Percentiles rank a stretch among this genome's conserved stretches.
Conservation (phyloP, 2,888 invertebrate species). For the Andrena bucephala region DNA sequence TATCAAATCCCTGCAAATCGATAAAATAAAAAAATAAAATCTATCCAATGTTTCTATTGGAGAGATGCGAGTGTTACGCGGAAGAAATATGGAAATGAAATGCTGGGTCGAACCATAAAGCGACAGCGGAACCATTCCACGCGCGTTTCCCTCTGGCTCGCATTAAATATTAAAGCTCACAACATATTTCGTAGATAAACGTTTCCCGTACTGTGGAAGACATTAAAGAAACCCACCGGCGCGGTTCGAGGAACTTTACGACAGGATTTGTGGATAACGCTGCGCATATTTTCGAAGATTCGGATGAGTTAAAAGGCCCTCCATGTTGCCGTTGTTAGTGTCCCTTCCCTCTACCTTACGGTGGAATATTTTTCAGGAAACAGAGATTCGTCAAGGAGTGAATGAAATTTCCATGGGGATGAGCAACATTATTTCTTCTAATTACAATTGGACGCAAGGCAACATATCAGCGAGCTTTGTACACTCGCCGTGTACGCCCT, state of each 20-base stretch:
- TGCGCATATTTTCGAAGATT: conserved; percentile 33
- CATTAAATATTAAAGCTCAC: conserved; percentile 28
- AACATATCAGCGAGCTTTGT: conserved; percentile 8
- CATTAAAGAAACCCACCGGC: conserved; percentile 19
- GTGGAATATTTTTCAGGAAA: neutral
- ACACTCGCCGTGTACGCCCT: neutral
- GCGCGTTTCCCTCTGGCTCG: neutral
- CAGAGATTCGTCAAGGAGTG: neutral
- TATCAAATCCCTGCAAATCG: no score
- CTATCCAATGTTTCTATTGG: no score
- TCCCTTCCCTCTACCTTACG: neutral
- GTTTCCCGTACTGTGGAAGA: neutral
- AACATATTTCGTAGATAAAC: conserved; percentile 8
- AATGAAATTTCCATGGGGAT: neutral
- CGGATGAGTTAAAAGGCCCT: conserved; percentile 5
- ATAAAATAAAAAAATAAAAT: no score
- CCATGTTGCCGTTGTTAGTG: neutral
- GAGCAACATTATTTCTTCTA: neutral
- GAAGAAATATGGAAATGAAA: conserved; percentile 14
- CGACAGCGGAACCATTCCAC: conserved; percentile 10
- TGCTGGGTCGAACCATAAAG: conserved; percentile 1
- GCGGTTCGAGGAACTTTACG: conserved; percentile 15
- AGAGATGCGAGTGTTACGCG: neutral
- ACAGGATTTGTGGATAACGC: conserved; percentile 36
- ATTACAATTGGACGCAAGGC: conserved; percentile 6